These are phyloP conservation scores for Amaurobius ferox DNA, from an alignment of 2,888 invertebrate genomes.

Conservation along the genomic window DNA sequence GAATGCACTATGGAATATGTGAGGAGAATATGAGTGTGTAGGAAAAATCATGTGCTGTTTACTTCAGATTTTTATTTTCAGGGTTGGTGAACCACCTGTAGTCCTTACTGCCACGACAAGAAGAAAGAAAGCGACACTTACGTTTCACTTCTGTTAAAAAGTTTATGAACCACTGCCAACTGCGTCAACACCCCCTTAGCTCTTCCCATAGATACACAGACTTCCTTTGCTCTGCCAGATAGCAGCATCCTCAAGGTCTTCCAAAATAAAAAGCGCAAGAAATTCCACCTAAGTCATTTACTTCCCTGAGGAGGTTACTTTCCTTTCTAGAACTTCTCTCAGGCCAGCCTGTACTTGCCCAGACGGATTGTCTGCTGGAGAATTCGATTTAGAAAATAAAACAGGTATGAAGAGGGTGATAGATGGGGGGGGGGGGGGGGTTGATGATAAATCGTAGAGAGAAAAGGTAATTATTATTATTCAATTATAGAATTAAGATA, in stretches of 20 bases:
- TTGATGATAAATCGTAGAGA: background rate
- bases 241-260: background rate
- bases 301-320: background rate
- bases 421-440: background rate
- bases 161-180: conserved; percentile 9
- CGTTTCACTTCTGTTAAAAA: background rate
- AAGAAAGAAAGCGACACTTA: background rate
- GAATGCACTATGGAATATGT: too few species aligned
- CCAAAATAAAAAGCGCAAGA: background rate
- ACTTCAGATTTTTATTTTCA: too few species aligned
- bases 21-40: too few species aligned
- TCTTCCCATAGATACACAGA: background rate
- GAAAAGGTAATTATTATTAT: too few species aligned
- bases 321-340: background rate
- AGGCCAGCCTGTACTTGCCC: background rate
- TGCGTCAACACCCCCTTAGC: background rate
- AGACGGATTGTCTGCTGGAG: background rate
- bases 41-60: too few species aligned
- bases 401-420: background rate
- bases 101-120: too few species aligned
- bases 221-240: background rate
- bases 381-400: too few species aligned
- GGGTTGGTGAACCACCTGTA: too few species aligned
- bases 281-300: background rate
- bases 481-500: too few species aligned